phyloP scores from a whole-genome alignment of 2,888 invertebrate species.

The Cantharis nigra region DNA sequence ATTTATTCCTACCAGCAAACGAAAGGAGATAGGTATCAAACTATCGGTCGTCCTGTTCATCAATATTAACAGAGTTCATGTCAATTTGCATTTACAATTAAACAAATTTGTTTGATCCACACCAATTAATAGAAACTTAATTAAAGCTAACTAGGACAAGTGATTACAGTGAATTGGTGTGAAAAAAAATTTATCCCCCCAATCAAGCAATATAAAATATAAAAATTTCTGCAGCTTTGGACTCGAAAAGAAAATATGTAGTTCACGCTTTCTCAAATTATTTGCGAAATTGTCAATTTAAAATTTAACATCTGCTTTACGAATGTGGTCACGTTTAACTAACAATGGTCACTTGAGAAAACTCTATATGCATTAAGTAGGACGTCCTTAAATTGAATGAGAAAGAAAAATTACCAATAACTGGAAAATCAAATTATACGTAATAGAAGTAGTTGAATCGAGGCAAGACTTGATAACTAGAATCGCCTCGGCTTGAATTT shows the following conservation, averaged over 20 bases:
- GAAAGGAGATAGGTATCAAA: neutral
- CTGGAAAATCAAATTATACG: neutral
- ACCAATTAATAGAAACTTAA: neutral
- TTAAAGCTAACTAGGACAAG: too few species aligned
- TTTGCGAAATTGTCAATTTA: neutral
- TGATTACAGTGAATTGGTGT: neutral
- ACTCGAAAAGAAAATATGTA: neutral
- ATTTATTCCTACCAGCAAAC: neutral
- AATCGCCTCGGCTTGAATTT: too few species aligned
- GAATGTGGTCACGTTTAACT: slow-evolving; percentile 9
- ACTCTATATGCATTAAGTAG: neutral
- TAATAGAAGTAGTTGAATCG: neutral
- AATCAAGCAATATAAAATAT: neutral
- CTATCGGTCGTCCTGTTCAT: neutral
- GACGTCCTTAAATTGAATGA: neutral
- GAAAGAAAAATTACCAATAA: neutral
- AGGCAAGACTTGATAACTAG: neutral
- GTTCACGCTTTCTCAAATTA: neutral
- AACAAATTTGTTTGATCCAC: neutral
- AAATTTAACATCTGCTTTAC: neutral
- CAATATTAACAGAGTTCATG: neutral
- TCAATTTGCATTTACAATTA: neutral
- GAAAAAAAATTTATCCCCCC: neutral
- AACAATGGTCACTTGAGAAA: slow-evolving; percentile 8
- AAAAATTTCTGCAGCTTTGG: neutral